phyloP scores from a whole-genome alignment of 2,888 invertebrate species.

The Drosophila macrospina region DNA sequence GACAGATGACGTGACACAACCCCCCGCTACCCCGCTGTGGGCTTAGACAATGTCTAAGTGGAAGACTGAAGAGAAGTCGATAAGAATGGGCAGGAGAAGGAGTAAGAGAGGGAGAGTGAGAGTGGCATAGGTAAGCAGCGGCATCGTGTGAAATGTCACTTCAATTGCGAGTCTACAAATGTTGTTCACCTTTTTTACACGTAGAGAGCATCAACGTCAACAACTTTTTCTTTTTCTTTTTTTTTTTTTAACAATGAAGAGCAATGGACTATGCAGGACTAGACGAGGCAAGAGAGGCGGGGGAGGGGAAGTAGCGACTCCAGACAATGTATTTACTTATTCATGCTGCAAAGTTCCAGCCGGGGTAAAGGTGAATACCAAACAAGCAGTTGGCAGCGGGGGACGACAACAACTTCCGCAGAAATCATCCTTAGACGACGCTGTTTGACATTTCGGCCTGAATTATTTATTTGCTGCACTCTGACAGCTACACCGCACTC shows the following conservation, averaged over 20 bases:
- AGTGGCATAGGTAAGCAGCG: not conserved
- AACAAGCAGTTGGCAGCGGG: not conserved
- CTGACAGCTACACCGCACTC: slow-evolving; percentile 34
- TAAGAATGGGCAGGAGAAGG: not conserved
- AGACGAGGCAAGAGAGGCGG: not conserved
- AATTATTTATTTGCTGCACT: slow-evolving; percentile 79
- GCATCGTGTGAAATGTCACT: slow-evolving; percentile 73
- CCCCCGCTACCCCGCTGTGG: no score
- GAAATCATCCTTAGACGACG: slow-evolving; percentile 80
- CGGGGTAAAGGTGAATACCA: slow-evolving; percentile 27
- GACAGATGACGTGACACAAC: slow-evolving; percentile 65
- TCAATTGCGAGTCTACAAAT: slow-evolving; percentile 78
- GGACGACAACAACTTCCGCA: slow-evolving; percentile 71
- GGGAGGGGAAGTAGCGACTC: slow-evolving; percentile 3
- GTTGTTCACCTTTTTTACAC: slow-evolving; percentile 81
- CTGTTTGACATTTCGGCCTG: slow-evolving; percentile 80
- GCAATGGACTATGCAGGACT: slow-evolving; percentile 9
- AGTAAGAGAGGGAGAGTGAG: not conserved
- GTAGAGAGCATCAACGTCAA: slow-evolving; percentile 79
- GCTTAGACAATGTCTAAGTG: not conserved
- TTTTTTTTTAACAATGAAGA: slow-evolving; percentile 39
- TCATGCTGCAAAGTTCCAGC: slow-evolving; percentile 74
- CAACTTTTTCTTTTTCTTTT: slow-evolving; percentile 53
- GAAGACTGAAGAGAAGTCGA: not conserved
- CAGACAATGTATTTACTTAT: slow-evolving; percentile 78